Evolutionary conservation across 2,888 invertebrate species (phyloP).

Genomic region (Blomia tropicalis): DNA sequence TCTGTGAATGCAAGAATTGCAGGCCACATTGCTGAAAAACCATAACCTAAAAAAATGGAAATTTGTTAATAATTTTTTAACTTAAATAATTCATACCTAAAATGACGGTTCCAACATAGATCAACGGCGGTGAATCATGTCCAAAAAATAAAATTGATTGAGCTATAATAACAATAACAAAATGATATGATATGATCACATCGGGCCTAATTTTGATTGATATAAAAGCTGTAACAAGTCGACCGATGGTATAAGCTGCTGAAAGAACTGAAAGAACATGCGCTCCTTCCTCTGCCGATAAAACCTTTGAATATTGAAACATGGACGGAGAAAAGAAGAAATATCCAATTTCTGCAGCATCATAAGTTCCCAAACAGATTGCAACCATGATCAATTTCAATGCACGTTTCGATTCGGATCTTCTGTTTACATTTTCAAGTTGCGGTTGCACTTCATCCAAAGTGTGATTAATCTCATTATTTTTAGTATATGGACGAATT

Average conservation of each 20-base stretch:
- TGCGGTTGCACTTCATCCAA: background rate
- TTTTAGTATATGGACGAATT: background rate
- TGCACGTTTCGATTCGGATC: background rate
- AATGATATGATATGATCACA: constrained; percentile 5
- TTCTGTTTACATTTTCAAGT: background rate
- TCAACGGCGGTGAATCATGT: background rate
- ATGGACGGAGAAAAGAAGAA: constrained; percentile 3
- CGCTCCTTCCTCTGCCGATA: background rate
- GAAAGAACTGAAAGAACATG: constrained; percentile 7
- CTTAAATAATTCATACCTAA: background rate
- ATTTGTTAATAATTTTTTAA: background rate
- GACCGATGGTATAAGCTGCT: constrained; percentile 6
- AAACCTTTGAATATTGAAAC: background rate
- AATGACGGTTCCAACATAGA: background rate
- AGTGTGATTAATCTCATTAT: background rate
- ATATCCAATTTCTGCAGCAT: constrained; percentile 9
- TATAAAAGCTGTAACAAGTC: constrained; percentile 5
- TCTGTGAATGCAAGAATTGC: constrained; percentile 17
- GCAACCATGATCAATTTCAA: background rate
- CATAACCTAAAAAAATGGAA: constrained; percentile 7
- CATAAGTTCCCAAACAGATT: background rate
- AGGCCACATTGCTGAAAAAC: constrained; percentile 21
- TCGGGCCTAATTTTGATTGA: background rate
- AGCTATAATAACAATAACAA: constrained; percentile 2
- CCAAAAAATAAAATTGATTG: background rate